phyloP scores from a whole-genome alignment of 2,113 vertebrate genomes.

The Paraplagusia blochii region DNA sequence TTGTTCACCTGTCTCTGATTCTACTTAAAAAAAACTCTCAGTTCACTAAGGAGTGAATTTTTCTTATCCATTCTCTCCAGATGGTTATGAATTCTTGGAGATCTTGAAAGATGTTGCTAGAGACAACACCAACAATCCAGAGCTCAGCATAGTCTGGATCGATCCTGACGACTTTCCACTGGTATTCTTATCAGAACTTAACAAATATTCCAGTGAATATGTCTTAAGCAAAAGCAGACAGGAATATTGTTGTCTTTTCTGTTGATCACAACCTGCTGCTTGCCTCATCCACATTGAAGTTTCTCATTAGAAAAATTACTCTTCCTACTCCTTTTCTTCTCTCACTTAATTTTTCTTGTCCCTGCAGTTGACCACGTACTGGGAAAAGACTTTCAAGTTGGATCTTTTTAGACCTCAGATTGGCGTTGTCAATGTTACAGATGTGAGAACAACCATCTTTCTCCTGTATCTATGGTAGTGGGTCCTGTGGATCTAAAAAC shows the following conservation, averaged over 20 bases:
- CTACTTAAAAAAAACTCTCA: background rate
- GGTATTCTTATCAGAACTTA: conserved; percentile 62
- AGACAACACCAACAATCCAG: conserved; percentile 95
- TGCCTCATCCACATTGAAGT: too few species aligned
- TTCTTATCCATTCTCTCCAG: conserved; percentile 65
- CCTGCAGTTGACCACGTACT: conserved; percentile 92
- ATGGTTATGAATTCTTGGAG: conserved; percentile 96
- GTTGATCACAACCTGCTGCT: too few species aligned
- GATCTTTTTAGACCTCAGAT: conserved; percentile 94
- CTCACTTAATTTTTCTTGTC: conserved; percentile 25
- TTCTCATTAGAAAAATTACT: background rate
- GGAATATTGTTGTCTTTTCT: too few species aligned
- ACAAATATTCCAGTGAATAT: too few species aligned
- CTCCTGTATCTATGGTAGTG: too few species aligned
- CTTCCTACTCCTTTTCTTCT: too few species aligned
- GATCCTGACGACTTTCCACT: conserved; percentile 95
- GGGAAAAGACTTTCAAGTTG: conserved; percentile 97
- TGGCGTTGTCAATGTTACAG: conserved; percentile 95
- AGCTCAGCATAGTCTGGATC: conserved; percentile 96
- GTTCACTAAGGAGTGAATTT: background rate
- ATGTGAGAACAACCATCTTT: conserved; percentile 79
- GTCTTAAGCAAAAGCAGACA: too few species aligned
- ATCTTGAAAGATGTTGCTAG: conserved; percentile 94
- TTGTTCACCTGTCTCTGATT: conserved; percentile 6
- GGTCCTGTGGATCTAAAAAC: too few species aligned